Evolutionary conservation across 2,113 vertebrate genomes (phyloP).

Genomic region (Hyla sarda): DNA sequence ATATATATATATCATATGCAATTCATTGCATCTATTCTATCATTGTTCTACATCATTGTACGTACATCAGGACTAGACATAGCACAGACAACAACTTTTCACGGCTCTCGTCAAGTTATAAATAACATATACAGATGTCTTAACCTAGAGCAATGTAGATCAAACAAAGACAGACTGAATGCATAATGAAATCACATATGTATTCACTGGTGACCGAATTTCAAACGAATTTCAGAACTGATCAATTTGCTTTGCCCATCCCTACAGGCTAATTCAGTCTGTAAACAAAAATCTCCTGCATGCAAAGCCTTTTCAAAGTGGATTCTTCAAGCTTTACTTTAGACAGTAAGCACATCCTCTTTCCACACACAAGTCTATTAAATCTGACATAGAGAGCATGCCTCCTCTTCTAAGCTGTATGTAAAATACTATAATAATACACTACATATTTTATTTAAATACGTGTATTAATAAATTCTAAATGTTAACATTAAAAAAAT

Average conservation of each 20-base stretch:
- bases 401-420: neutral
- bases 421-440: neutral
- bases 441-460: neutral
- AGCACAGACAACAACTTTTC: neutral
- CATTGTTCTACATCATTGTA: neutral
- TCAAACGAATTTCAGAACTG: neutral
- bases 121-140: neutral
- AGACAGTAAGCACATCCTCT: neutral
- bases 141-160: neutral
- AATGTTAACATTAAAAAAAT: neutral
- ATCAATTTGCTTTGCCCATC: conserved; percentile 16
- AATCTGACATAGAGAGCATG: neutral
- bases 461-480: neutral
- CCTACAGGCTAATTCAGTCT: neutral
- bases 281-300: neutral
- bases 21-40: neutral
- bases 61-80: neutral
- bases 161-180: neutral
- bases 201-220: neutral
- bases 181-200: neutral
- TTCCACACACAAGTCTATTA: neutral
- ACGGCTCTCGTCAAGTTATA: neutral
- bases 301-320: conserved; percentile 7
- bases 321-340: conserved; percentile 14
- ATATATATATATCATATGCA: too few relatives aligned